Conservation (phyloP, 2,888 invertebrate species). For the Apotomis betuletana region DNA sequence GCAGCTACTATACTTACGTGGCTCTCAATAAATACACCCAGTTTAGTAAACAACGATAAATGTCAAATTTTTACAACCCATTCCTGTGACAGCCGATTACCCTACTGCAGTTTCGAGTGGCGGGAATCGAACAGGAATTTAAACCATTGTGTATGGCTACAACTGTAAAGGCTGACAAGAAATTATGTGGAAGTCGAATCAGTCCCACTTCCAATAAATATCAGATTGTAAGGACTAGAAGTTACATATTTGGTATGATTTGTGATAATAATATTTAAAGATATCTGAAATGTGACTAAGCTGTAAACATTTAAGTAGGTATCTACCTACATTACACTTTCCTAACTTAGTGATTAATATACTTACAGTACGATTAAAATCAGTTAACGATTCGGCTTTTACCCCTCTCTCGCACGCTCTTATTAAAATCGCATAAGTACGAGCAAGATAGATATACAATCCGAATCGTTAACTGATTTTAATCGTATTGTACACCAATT, state of each 20-base stretch:
- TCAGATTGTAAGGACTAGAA: neutral
- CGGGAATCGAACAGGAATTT: slow-evolving; percentile 57
- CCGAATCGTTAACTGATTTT: too few species aligned
- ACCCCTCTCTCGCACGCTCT: too few species aligned
- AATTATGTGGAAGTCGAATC: neutral
- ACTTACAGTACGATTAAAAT: too few species aligned
- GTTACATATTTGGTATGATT: neutral
- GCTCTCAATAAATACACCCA: slow-evolving; percentile 20
- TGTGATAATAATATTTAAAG: too few species aligned
- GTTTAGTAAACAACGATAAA: slow-evolving; percentile 53
- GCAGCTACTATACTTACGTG: slow-evolving; percentile 11
- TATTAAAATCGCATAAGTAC: too few species aligned
- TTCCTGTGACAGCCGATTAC: slow-evolving; percentile 49
- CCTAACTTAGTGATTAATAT: too few species aligned
- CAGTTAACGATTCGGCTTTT: too few species aligned
- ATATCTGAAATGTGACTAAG: too few species aligned
- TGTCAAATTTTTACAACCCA: slow-evolving; percentile 59
- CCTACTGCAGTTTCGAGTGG: slow-evolving; percentile 66
- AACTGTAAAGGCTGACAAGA: neutral
- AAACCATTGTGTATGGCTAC: slow-evolving; percentile 38
- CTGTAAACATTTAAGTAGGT: too few species aligned
- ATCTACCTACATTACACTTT: too few species aligned
- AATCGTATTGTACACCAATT: too few species aligned
- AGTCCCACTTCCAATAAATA: neutral
- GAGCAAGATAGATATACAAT: too few species aligned